Percentiles rank a stretch among this genome's conserved stretches.
These are phyloP conservation scores for Pituophis catenifer DNA, from an alignment of 2,113 vertebrate genomes.

Conservation along the genomic window DNA sequence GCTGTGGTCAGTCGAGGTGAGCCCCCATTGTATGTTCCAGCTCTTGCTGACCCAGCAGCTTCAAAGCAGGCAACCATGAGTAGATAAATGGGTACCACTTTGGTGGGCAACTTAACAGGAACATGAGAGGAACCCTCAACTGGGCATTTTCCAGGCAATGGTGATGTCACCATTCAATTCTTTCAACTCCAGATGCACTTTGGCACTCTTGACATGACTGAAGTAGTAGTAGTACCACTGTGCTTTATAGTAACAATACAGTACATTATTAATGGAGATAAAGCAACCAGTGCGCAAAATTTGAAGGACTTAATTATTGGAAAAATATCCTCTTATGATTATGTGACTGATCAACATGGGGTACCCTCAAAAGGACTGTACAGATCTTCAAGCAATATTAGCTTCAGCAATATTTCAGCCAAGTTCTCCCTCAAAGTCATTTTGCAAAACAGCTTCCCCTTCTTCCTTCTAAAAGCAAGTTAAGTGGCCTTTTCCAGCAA, in stretches of 20 bases:
- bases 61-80: not conserved
- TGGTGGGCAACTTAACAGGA: not conserved
- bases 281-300: not conserved
- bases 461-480: not conserved
- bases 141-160: not conserved
- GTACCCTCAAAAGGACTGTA: not conserved
- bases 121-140: not conserved
- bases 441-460: not conserved
- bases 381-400: not conserved
- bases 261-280: not conserved
- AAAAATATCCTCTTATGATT: not conserved
- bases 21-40: not conserved
- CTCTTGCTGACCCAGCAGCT: not conserved
- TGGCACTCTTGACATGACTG: not conserved
- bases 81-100: not conserved
- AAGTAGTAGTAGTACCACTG: not conserved
- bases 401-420: not conserved
- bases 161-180: not conserved
- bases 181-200: not conserved
- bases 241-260: not conserved
- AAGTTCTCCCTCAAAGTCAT: not conserved
- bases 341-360: not conserved
- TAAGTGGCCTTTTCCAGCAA: not conserved
- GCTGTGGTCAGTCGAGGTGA: not conserved
- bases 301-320: not conserved